Evolutionary conservation across 2,888 invertebrate genomes (phyloP).

Genomic region (Cynaeus angustus): DNA sequence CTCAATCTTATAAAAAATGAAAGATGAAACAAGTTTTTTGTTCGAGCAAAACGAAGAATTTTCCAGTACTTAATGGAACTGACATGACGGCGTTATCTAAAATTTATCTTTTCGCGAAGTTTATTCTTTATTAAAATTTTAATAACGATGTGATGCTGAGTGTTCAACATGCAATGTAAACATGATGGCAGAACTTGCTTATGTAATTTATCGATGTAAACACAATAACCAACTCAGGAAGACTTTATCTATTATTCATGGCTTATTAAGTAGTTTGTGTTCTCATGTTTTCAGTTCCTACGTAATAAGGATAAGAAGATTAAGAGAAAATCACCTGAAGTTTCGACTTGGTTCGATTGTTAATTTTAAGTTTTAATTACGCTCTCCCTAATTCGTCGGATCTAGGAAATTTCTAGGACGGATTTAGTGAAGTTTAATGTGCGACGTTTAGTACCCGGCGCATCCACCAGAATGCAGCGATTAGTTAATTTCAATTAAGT

Average conservation of each 20-base stretch:
- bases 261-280: conserved; percentile 37
- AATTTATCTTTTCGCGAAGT: neutral
- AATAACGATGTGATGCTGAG: conserved; percentile 14
- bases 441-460: too few species aligned
- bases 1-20: too few species aligned
- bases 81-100: too few species aligned
- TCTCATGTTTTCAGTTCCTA: conserved; percentile 33
- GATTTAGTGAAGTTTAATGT: neutral
- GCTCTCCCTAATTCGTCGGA: neutral
- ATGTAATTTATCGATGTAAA: conserved; percentile 46
- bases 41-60: too few species aligned
- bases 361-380: conserved; percentile 24
- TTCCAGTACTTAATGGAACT: too few species aligned
- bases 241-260: conserved; percentile 42
- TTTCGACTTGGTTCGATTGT: conserved; percentile 18
- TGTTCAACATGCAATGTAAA: conserved; percentile 25
- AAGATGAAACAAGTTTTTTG: too few species aligned
- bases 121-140: conserved; percentile 26
- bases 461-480: too few species aligned
- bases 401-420: neutral
- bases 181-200: conserved; percentile 31
- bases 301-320: conserved; percentile 26
- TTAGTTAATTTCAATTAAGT: too few species aligned
- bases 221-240: conserved; percentile 42
- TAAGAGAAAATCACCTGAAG: conserved; percentile 24